Evolutionary conservation across 2,797 vertebrate species (phyloP), one percentile per base, ranked within the genome.

Genomic region (Danio kyathit): DNA sequence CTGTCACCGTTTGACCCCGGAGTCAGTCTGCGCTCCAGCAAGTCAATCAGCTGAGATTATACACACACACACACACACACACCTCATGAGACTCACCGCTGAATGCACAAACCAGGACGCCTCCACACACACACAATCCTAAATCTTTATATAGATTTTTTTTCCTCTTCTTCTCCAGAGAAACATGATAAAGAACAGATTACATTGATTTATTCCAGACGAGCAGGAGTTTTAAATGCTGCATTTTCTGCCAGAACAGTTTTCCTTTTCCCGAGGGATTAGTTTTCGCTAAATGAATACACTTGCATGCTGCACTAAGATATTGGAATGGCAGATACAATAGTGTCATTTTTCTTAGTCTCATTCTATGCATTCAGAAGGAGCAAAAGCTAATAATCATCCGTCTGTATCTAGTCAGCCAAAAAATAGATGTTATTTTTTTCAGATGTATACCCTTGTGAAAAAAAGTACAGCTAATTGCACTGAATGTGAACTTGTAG

Each of bases 131-230:
- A 29, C n/a, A n/a, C 29, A 29, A 69, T 79, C 16, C 10, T 8
- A 51, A 49, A 64, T 65, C 81, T 10, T 63, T 72, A 49, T n/a
- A 77, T 21, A 21, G 76, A 71, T 76, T 19, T 76, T 61, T 61
- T 63, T 63, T 29, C 29, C 29, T 29, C 29, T 29, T 29, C 29
- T 29, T n/a, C 14, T 71, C 57, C 29, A 8, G 38, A 21, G 59
- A 56, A 73, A 82, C 74, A 73, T 66, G 74, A 59, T 76, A 56
- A 54, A 77, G 49, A 77, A 56, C 48, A 54, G n/a, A 79, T 79
- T 71, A 43, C 66, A 79, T 63, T 63, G 76, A 79, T 71, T 63
- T 63, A 79, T 63, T 63, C 17, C 13, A 71, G 46, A 79, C 0
- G 6, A 16, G 44, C 44, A 69, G 21, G 52, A 40, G 16, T 17